Conservation (phyloP, 2,888 invertebrate species). For the Apomyelois bistriatella region DNA sequence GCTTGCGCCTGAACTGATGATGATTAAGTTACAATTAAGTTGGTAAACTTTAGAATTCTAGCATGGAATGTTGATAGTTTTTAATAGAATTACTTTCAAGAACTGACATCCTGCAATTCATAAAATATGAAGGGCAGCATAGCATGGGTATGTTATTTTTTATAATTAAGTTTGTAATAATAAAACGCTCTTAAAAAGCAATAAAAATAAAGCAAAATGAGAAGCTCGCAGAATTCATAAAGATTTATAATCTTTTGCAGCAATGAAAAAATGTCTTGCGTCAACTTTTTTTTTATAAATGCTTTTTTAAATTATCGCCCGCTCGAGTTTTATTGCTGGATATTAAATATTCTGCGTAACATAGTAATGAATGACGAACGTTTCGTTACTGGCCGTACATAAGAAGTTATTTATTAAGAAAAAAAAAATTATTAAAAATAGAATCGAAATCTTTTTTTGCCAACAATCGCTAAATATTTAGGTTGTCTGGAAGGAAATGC, state of each 20-base stretch:
- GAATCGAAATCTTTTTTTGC: too few relatives aligned
- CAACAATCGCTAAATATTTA: too few relatives aligned
- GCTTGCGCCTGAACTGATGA: too few relatives aligned
- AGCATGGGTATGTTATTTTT: neutral
- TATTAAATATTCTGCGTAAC: conserved; percentile 34
- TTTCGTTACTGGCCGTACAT: neutral
- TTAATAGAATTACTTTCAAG: too few relatives aligned
- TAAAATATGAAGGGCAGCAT: too few relatives aligned
- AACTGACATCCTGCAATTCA: too few relatives aligned
- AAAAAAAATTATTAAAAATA: neutral
- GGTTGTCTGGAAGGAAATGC: too few relatives aligned
- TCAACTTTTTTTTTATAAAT: conserved; percentile 1
- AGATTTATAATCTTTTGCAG: neutral
- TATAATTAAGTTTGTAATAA: neutral
- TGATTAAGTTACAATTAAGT: too few relatives aligned
- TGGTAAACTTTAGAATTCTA: too few relatives aligned
- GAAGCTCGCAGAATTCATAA: neutral
- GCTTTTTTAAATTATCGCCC: conserved; percentile 23
- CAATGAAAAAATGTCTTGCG: conserved; percentile 3
- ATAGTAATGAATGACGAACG: conserved; percentile 13
- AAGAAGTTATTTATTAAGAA: neutral
- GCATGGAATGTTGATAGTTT: too few relatives aligned
- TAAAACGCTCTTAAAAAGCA: neutral
- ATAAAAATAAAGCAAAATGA: neutral
- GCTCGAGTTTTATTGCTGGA: conserved; percentile 32